These are phyloP conservation scores for Aphis craccivora DNA, from an alignment of 1,140 invertebrate genomes.

Conservation along the genomic window DNA sequence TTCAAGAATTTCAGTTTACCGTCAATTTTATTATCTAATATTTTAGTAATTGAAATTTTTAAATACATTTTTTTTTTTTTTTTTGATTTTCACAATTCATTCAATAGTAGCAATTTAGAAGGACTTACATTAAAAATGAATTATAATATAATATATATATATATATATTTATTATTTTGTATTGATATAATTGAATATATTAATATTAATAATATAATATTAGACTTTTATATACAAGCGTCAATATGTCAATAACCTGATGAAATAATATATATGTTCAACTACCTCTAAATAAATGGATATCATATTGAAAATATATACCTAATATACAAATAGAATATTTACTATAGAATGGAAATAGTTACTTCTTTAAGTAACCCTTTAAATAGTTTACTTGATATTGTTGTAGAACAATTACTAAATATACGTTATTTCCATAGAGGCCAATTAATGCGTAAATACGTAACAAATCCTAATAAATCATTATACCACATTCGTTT, in stretches of 20 bases:
- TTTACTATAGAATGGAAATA: not conserved
- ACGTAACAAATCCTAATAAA: not conserved
- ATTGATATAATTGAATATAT: not conserved
- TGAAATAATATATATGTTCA: not conserved
- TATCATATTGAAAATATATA: not conserved
- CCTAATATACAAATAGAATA: not conserved
- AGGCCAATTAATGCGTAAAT: not conserved
- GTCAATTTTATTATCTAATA: not conserved
- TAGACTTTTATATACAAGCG: not conserved
- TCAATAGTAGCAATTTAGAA: no score
- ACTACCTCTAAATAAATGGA: not conserved
- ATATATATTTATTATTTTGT: no score
- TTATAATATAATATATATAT: no score
- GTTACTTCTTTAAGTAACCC: not conserved
- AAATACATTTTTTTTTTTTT: not conserved
- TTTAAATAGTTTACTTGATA: not conserved
- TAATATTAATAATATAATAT: not conserved
- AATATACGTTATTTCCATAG: not conserved
- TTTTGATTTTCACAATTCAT: not conserved
- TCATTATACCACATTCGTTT: not conserved
- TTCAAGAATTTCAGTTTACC: no score
- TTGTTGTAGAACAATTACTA: not conserved
- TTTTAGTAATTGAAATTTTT: not conserved
- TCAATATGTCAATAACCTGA: not conserved
- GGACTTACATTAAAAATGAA: no score